A percentile compares a stretch with the other conserved stretches of the same genome.
Conservation (phyloP, 1,140 invertebrate species). For the Thereuonema tuberculata region DNA sequence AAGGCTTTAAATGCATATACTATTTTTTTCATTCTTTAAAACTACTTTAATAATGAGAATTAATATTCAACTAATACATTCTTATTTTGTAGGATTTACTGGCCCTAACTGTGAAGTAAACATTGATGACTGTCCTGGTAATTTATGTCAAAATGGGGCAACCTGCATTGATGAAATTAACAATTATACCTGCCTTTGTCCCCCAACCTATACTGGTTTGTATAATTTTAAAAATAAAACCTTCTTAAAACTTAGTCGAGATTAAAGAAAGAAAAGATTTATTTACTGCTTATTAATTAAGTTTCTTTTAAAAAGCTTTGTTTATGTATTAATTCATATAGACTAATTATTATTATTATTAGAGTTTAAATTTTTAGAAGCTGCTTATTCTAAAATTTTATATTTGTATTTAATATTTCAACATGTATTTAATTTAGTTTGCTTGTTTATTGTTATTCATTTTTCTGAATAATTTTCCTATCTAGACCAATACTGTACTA, state of each 20-base stretch:
- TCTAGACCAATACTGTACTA: constrained; percentile 40
- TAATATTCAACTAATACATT: neutral
- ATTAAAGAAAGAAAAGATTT: neutral
- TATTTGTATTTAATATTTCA: too few relatives aligned
- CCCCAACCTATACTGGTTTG: constrained; percentile 69
- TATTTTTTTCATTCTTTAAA: neutral
- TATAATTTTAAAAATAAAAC: constrained; percentile 29
- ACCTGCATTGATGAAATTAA: constrained; percentile 78
- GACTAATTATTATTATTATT: neutral
- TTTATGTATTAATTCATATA: neutral
- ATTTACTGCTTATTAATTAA: neutral
- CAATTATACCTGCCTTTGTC: constrained; percentile 73
- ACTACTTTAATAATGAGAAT: too few relatives aligned
- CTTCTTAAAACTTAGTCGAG: neutral
- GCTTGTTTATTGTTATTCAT: too few relatives aligned
- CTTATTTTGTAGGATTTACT: constrained; percentile 50
- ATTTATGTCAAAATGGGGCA: constrained; percentile 79
- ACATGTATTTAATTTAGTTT: too few relatives aligned
- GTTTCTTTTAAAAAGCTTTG: neutral
- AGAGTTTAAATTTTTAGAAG: neutral
- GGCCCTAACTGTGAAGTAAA: constrained; percentile 62
- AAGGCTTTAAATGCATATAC: neutral
- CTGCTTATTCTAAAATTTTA: neutral
- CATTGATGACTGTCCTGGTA: constrained; percentile 75
- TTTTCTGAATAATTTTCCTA: too few relatives aligned